A percentile compares a stretch with the other conserved stretches of the same genome.
Evolutionary conservation across 2,888 invertebrate genomes (phyloP).

Genomic region (Malthinus flaveolus): DNA sequence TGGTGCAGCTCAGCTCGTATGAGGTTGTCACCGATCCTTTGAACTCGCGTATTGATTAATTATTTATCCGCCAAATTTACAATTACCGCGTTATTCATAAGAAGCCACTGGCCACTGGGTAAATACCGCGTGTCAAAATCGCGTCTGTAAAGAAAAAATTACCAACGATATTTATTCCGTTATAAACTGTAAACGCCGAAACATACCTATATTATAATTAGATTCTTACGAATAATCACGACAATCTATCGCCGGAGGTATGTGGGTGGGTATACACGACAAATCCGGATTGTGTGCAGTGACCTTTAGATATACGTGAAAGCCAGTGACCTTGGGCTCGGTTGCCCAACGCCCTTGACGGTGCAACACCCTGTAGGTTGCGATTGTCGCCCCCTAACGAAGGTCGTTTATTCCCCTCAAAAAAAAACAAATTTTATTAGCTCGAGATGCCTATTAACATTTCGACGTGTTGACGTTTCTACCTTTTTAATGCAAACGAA

Average conservation of each 20-base stretch:
- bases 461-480: too few relatives aligned
- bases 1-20: too few relatives aligned
- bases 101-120: too few relatives aligned
- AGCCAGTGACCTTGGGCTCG: constrained; percentile 31
- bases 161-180: constrained; percentile 5
- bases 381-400: constrained; percentile 27
- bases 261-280: constrained; percentile 22
- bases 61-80: too few relatives aligned
- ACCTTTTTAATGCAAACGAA: too few relatives aligned
- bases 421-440: constrained; percentile 14
- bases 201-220: background rate
- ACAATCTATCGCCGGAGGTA: constrained; percentile 7
- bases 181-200: constrained; percentile 10
- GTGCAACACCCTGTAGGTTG: constrained; percentile 32
- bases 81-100: too few relatives aligned
- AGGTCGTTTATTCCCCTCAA: constrained; percentile 33
- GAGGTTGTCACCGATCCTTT: too few relatives aligned
- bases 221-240: background rate
- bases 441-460: background rate
- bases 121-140: too few relatives aligned
- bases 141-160: background rate
- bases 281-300: constrained; percentile 36
- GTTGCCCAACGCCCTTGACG: constrained; percentile 34
- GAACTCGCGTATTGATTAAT: too few relatives aligned
- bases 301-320: constrained; percentile 33